Conservation (phyloP, 1,140 invertebrate genomes). For the Trissolcus basalis region DNA sequence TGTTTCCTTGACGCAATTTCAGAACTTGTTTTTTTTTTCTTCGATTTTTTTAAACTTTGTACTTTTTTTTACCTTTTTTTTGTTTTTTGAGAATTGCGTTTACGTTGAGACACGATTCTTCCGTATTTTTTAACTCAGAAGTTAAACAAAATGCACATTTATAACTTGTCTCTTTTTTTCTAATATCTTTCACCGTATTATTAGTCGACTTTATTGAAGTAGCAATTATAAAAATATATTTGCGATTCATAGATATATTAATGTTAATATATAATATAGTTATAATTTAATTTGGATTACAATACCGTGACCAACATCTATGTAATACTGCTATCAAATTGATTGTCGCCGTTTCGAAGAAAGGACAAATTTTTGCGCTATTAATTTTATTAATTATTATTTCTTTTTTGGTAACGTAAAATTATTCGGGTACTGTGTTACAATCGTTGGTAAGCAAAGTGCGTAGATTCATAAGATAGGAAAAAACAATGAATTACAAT, state of each 20-base stretch:
- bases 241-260: constrained; percentile 53
- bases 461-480: too few relatives aligned
- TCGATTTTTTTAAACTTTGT: neutral
- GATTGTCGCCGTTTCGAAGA: constrained; percentile 58
- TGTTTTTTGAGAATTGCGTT: constrained; percentile 1
- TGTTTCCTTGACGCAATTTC: too few relatives aligned
- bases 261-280: constrained; percentile 56
- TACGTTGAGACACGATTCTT: constrained; percentile 5
- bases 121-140: constrained; percentile 14
- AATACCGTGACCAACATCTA: constrained; percentile 57
- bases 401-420: too few relatives aligned
- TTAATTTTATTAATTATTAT: constrained; percentile 66
- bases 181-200: constrained; percentile 60
- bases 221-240: constrained; percentile 49
- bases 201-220: constrained; percentile 45
- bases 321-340: constrained; percentile 53
- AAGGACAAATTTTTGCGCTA: constrained; percentile 42
- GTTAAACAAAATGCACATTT: constrained; percentile 31
- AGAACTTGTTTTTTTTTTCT: too few relatives aligned
- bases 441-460: too few relatives aligned
- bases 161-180: constrained; percentile 11
- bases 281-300: constrained; percentile 57
- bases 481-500: too few relatives aligned
- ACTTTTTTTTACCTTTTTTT: neutral
- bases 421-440: constrained; percentile 63